Conservation (phyloP, 2,888 invertebrate species). For the Lasiommata megera region DNA sequence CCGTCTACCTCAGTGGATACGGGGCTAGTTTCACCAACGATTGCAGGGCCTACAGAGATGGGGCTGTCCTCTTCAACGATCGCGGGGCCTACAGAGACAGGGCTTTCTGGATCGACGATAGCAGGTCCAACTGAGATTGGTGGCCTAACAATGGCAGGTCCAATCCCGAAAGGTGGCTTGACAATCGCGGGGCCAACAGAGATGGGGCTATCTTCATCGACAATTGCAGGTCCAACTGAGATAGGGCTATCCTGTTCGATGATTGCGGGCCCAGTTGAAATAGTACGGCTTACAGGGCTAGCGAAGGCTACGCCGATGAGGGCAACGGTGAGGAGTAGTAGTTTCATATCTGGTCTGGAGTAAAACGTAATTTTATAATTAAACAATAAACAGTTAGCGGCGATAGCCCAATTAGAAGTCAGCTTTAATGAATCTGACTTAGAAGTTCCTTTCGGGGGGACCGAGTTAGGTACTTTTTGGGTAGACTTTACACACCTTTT, state of each 20-base stretch:
- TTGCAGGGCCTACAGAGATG: slow-evolving; percentile 7
- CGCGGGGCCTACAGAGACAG: slow-evolving; percentile 29
- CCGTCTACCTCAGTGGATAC: background rate
- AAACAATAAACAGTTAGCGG: too few relatives aligned
- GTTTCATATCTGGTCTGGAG: background rate
- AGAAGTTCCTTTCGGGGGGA: too few relatives aligned
- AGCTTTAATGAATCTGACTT: too few relatives aligned
- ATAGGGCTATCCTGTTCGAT: slow-evolving; percentile 10
- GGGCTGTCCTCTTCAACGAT: slow-evolving; percentile 10
- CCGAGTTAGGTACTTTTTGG: too few relatives aligned
- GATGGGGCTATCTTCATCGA: background rate
- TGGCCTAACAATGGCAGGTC: background rate
- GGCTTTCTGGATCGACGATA: slow-evolving; percentile 7
- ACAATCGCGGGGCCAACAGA: background rate
- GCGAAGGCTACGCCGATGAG: background rate
- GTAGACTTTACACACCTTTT: too few relatives aligned
- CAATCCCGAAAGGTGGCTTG: background rate
- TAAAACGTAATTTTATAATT: too few relatives aligned
- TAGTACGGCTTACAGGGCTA: background rate
- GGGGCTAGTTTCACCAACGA: slow-evolving; percentile 7
- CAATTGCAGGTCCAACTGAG: background rate
- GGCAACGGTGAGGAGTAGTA: background rate
- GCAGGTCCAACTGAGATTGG: background rate
- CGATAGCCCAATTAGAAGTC: too few relatives aligned
- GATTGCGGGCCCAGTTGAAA: slow-evolving; percentile 26